phyloP scores from a whole-genome alignment of 2,797 vertebrate genomes.

The Paramormyrops hopkinsi region DNA sequence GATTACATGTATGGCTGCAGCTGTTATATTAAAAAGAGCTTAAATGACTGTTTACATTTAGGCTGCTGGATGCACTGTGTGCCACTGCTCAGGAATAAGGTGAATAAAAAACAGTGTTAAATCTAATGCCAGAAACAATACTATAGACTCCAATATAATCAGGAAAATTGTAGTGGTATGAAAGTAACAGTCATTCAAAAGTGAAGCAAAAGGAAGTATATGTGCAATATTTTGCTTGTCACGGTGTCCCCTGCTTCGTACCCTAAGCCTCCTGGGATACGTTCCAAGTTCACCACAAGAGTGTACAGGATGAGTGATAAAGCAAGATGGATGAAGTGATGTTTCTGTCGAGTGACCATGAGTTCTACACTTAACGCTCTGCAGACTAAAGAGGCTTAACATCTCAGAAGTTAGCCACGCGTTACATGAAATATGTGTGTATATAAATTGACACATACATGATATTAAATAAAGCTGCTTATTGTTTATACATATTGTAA shows the following conservation, averaged over 20 bases:
- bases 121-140: not conserved
- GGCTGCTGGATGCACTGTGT: not conserved
- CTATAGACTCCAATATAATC: not conserved
- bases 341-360: not conserved
- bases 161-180: not conserved
- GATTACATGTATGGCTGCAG: not conserved
- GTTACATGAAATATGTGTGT: not conserved
- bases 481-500: not conserved
- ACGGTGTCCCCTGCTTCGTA: not conserved
- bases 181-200: not conserved
- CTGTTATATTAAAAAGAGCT: not conserved
- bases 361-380: not conserved
- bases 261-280: not conserved
- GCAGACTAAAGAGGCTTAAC: not conserved
- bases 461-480: not conserved
- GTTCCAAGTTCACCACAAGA: not conserved
- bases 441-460: not conserved
- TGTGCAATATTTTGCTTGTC: not conserved
- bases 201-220: not conserved
- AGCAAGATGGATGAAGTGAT: not conserved
- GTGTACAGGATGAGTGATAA: not conserved
- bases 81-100: not conserved
- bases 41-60: not conserved
- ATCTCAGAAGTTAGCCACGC: not conserved
- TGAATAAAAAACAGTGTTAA: not conserved